Base-by-base conservation (phyloP, 2,797 vertebrate genomes). In the Buceros bicornis region DNA sequence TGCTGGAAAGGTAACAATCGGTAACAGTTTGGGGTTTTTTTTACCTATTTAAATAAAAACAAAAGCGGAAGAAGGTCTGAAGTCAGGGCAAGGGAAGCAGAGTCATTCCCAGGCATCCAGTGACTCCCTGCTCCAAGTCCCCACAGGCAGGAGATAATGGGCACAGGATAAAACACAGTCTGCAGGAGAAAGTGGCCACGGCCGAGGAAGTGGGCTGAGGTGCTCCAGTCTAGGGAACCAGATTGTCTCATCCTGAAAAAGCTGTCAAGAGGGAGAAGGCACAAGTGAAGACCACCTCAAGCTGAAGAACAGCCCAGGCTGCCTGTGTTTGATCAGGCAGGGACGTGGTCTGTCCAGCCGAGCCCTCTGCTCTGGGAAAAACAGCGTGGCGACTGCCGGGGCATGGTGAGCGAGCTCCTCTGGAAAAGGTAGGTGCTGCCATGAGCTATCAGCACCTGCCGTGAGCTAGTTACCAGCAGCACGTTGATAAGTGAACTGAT, bases 351-450 rank as follows among this genome's bases (percentile, higher is more conserved):
- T 42, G 37, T 42, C 35, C 73, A 74, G 14, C 7, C 54, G 62
- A 84, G 48, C 7, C 50, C 37, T 61, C 33, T 84, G 65, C 6
- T 11, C 47, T 3, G 2, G 8, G 7, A 72, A 53, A 29, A 84
- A 33, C 12, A 47, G 20, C 7, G 8, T 3, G 16, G 8, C 0
- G 0, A 86, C 15, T 31, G 8, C 25, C 69, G 40, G 43, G 29
- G 13, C 31, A 29, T 0, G 0, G 11, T 19, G 65, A 50, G 11
- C 22, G 65, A 50, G 70, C 18, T 89, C 43, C 35, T 93, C 64
- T 76, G 56, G 56, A 79, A 54, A 35, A 40, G 20, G 7, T 17
- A 42, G 24, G 25, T 43, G 21, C 28, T 87, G 19, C 35, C 11
- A 0, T 26, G 45, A 82, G 45, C 37, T 20, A 48, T 48, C 48